Evolutionary conservation across 2,113 vertebrate genomes (phyloP).

Genomic region (Propithecus coquereli): DNA sequence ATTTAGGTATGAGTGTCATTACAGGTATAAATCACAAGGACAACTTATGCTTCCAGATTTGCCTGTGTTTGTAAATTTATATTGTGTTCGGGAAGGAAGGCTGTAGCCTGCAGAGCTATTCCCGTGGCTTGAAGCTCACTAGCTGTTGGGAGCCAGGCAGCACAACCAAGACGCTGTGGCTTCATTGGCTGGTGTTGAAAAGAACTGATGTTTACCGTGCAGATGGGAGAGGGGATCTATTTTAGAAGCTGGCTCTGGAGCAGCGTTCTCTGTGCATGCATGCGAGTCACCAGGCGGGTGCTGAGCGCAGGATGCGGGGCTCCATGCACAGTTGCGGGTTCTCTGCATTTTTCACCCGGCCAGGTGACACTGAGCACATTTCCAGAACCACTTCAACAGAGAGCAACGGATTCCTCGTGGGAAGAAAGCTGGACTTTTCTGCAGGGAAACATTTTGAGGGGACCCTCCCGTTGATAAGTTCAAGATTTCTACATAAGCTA

Average conservation of each 20-base stretch:
- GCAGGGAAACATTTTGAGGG: background rate
- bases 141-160: background rate
- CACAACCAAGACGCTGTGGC: no score
- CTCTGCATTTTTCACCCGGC: background rate
- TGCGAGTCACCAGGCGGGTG: background rate
- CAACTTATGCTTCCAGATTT: background rate
- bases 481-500: background rate
- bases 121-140: background rate
- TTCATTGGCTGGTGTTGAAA: background rate
- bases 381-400: background rate
- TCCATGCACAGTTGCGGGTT: no score
- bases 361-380: accelerated
- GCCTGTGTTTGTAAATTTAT: background rate
- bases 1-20: constrained; percentile 22
- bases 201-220: background rate
- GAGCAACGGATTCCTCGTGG: background rate
- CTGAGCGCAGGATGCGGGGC: accelerated
- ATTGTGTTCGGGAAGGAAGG: background rate
- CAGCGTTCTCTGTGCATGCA: accelerated
- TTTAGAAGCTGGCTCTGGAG: background rate
- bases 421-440: background rate
- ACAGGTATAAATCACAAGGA: constrained; percentile 46
- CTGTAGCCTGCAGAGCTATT: background rate
- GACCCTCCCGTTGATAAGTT: background rate
- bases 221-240: background rate